Base-by-base conservation (phyloP, 2,113 vertebrate species). In the Corythoichthys intestinalis region DNA sequence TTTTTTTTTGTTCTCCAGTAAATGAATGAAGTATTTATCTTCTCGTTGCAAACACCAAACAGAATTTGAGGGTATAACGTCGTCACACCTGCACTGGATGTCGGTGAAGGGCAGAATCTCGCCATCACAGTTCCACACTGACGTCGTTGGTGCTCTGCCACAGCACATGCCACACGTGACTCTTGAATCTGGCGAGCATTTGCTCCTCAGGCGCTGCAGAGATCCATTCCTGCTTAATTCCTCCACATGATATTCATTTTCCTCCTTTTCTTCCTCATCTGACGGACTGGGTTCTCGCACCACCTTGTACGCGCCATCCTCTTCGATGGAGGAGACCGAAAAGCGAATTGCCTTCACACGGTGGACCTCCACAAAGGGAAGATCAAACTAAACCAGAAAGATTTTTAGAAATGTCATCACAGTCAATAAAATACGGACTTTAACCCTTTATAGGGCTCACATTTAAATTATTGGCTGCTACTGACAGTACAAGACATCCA, bases 361-460 rank as follows among this genome's bases (percentile, higher is more conserved):
- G 73, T 94, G 89, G 62, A 94, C 93, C 61, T 93, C 91, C 53
- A 94, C 94, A 52, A 94, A 94, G 0, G 93, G 92, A 74, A 94
- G 80, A 73, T 93, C 93, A 76, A 94, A 94, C 94, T 94, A 56
- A 64, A 14, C 0, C 20, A 5, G 8, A 50, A 15, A 60, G 1
- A 28, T 28, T 28, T 28, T 28, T 28, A 37, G 6, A 57, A 39
- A n/a, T 6, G 7, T 94, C 54, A 64, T 50, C 69, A 15, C 56
- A 20, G 12, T 0, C n/a, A 3, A 8, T 52, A 28, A 57, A 0
- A 34, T 11, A 49, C 28, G 5, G 6, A 8, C 49, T 20, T 9
- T 7, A 44, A 28, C 20, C 20, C 20, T 28, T 28, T 28, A 28
- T 28, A 28, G 20, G 20, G 20, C 20, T 28, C 20, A 28, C 20